Conservation (phyloP, 2,888 invertebrate genomes). For the Platerodrilus igneus region DNA sequence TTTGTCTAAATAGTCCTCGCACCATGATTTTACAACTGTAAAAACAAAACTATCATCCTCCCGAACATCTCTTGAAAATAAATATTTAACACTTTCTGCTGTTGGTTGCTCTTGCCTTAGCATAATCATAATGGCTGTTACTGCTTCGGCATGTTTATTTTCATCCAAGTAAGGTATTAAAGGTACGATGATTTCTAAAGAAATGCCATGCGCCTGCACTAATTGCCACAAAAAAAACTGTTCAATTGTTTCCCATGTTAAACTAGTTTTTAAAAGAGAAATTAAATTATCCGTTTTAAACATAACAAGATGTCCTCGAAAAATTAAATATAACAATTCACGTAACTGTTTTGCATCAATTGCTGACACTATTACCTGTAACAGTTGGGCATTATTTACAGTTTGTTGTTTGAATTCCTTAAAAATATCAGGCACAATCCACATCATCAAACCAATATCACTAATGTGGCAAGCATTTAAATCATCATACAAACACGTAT, state of each 20-base stretch:
- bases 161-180: conserved; percentile 73
- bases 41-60: conserved; percentile 80
- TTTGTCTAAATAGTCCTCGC: conserved; percentile 86
- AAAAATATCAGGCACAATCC: conserved; percentile 89
- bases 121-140: conserved; percentile 84
- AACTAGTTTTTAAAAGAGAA: conserved; percentile 72
- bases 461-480: conserved; percentile 84
- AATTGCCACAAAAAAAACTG: conserved; percentile 97
- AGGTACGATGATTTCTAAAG: conserved; percentile 83
- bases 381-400: conserved; percentile 80
- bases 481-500: conserved; percentile 72
- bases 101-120: conserved; percentile 89
- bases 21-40: conserved; percentile 90
- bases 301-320: conserved; percentile 83
- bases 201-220: conserved; percentile 88
- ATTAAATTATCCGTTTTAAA: conserved; percentile 74
- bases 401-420: conserved; percentile 83
- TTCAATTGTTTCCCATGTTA: conserved; percentile 96
- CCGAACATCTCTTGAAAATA: conserved; percentile 69
- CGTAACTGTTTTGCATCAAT: conserved; percentile 88
- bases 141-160: conserved; percentile 85
- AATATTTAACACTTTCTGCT: conserved; percentile 75
- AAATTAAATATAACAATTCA: conserved; percentile 82
- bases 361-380: conserved; percentile 85
- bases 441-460: conserved; percentile 84